Conservation (phyloP, 2,113 vertebrate species). For the Phoxinus phoxinus region DNA sequence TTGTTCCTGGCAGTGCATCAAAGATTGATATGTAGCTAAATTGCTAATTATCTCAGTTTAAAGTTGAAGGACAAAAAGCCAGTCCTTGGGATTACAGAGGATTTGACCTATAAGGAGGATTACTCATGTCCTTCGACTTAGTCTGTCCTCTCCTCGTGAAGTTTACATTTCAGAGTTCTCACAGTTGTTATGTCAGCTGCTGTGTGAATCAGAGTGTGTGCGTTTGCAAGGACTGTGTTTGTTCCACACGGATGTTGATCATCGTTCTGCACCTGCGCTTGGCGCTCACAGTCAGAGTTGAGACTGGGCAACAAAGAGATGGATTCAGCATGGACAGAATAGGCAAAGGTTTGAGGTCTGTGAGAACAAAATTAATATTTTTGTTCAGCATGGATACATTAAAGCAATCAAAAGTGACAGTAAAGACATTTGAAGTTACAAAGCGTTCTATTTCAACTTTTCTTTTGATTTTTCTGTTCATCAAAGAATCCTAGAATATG, state of each 20-base stretch:
- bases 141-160: background rate
- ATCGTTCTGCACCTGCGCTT: conserved; percentile 12
- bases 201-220: conserved; percentile 17
- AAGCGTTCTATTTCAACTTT: background rate
- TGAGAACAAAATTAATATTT: background rate
- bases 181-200: conserved; percentile 3
- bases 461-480: background rate
- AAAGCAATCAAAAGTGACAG: background rate
- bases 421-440: background rate
- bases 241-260: background rate
- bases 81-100: background rate
- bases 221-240: background rate
- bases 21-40: conserved; percentile 4
- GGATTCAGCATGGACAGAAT: conserved; percentile 2
- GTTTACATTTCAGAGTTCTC: conserved; percentile 5
- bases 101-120: background rate
- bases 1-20: background rate
- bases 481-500: background rate
- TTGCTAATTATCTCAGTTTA: conserved; percentile 1
- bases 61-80: background rate
- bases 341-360: background rate
- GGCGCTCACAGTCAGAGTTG: background rate
- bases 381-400: background rate
- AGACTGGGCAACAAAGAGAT: background rate
- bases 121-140: background rate